A percentile compares a stretch with the other conserved stretches of the same genome.
These are phyloP conservation scores for Gobionotothen gibberifrons DNA, from an alignment of 2,797 vertebrate species.

Conservation along the genomic window DNA sequence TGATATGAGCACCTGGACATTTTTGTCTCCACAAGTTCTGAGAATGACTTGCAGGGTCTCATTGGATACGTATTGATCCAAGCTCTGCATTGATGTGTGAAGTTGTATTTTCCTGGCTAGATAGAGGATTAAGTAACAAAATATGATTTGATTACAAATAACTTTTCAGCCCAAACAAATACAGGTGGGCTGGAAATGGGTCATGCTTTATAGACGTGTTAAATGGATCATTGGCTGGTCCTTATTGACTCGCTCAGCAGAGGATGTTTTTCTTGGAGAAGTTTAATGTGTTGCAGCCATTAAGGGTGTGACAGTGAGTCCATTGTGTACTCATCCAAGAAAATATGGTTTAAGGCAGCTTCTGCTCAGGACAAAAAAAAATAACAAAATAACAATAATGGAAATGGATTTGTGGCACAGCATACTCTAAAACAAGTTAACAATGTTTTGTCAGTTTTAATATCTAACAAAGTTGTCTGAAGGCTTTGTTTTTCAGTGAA, in stretches of 20 bases:
- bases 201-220: conserved; percentile 1
- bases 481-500: conserved; percentile 20
- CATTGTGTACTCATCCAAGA: conserved; percentile 19
- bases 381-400: too few relatives aligned
- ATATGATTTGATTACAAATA: not conserved
- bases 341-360: not conserved
- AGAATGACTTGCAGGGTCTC: too few relatives aligned
- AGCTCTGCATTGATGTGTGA: too few relatives aligned
- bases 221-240: conserved; percentile 22
- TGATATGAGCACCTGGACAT: too few relatives aligned
- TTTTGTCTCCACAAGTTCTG: too few relatives aligned
- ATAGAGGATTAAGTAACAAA: not conserved
- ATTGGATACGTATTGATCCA: too few relatives aligned
- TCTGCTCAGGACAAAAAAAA: conserved; percentile 8
- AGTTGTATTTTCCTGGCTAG: too few relatives aligned
- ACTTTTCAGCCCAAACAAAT: not conserved
- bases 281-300: conserved; percentile 14
- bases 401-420: not conserved
- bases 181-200: conserved; percentile 14
- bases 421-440: not conserved
- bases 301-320: conserved; percentile 29
- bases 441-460: conserved; percentile 5
- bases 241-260: conserved; percentile 8
- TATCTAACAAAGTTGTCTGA: conserved; percentile 19
- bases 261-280: conserved; percentile 36